Percentiles rank a stretch among this genome's conserved stretches.
Conservation (phyloP, 1,140 invertebrate species). For the Branchinecta lindahli region DNA sequence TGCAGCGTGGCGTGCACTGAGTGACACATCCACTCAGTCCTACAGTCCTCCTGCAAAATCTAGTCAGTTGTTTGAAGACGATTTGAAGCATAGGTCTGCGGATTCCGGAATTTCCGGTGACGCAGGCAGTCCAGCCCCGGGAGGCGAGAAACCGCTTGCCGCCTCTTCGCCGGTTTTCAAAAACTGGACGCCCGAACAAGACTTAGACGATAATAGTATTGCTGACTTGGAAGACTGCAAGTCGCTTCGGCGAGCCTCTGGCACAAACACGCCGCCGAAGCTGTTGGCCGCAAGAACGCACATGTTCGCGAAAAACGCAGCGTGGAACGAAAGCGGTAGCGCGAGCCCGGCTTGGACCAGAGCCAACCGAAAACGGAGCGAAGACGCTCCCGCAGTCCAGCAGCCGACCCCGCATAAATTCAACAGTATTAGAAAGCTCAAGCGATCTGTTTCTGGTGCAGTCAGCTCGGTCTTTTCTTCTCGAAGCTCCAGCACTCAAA, state of each 20-base stretch:
- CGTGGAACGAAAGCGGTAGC: constrained; percentile 15
- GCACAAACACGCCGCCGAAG: constrained; percentile 34
- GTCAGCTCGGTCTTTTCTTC: constrained; percentile 31
- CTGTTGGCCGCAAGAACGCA: constrained; percentile 42
- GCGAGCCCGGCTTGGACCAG: neutral
- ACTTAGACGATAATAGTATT: constrained; percentile 37
- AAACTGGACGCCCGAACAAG: constrained; percentile 62
- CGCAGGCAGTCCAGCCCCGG: constrained; percentile 35
- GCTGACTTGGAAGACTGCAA: neutral
- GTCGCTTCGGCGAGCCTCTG: constrained; percentile 15
- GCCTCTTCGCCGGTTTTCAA: constrained; percentile 26
- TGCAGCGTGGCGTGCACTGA: constrained; percentile 58
- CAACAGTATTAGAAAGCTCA: constrained; percentile 26
- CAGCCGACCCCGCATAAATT: constrained; percentile 19
- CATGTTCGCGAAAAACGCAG: constrained; percentile 41
- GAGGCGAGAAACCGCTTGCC: constrained; percentile 23
- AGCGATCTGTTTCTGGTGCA: constrained; percentile 49
- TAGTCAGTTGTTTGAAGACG: constrained; percentile 3
- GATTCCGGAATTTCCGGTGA: constrained; percentile 66
- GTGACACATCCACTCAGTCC: neutral
- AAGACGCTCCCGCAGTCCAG: constrained; percentile 14
- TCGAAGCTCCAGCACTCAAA: neutral
- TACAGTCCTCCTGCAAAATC: neutral
- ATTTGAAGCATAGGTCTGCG: constrained; percentile 42
- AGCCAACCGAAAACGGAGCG: constrained; percentile 19